Base-by-base conservation (phyloP, 2,797 vertebrate genomes). In the Tarsius wallacei region DNA sequence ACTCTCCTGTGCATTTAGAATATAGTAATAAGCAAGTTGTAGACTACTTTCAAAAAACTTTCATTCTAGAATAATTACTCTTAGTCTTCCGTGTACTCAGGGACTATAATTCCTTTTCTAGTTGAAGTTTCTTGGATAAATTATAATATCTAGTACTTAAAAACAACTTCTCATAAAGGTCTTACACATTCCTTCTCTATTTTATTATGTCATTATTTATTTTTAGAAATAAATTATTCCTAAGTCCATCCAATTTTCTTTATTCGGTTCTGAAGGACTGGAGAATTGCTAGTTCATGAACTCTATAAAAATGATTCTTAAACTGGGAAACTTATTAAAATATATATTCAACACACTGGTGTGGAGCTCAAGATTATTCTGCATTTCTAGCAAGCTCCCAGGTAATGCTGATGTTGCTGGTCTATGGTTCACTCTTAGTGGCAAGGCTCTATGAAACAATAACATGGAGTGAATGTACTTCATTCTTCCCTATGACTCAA, bases 151-250 rank as follows among this genome's bases (percentile, higher is more conserved):
- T 90, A 66, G 90, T 15, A 49, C 64, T 84, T 82, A 53, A 95
- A 95, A 61, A 16, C 87, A 82, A 59, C 21, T 93, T 87, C 63
- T 93, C 42, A 36, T 51, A 82, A 91, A 66, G 5, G 2, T 15
- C 42, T 55, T 42, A 55, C 2, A 36, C 21, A 59, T 77, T 74
- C 13, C 16, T 88, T 86, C 49, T 31, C 17, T 78, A 51, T 68
- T 80, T 92, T 80, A 76, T 82, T 78, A 57, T 80, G 42, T 76
- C 55, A 63, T 74, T 9, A 63, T 68, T 77, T 76, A 64, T 57
- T 66, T 76, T 95, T 12, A 59, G 53, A 42, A 61, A 36, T 36
- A 36, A 21, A 70, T 33, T 70, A 15, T 26, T 47, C 71, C 9
- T 28, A 71, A 66, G 0, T 81, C 22, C 21, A 81, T 76, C 36